Evolutionary conservation across 1,140 invertebrate species (phyloP).

Genomic region (Eufriesea mexicana): DNA sequence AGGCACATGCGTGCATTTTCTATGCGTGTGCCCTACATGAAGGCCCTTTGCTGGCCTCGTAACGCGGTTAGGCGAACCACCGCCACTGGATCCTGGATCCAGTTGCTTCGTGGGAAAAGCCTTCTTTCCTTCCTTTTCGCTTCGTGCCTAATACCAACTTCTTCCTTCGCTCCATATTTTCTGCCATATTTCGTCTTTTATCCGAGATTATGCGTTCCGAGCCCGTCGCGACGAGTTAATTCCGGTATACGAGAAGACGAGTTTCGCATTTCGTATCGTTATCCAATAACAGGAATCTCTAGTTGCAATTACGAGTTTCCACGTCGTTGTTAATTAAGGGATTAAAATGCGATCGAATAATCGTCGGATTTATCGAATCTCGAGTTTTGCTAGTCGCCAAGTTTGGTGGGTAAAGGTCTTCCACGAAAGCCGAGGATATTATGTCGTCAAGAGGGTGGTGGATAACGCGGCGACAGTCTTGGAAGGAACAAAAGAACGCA

Average conservation of each 20-base stretch:
- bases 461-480: background rate
- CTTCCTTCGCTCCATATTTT: background rate
- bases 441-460: background rate
- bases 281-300: too few relatives aligned
- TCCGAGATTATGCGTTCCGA: too few relatives aligned
- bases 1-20: constrained; percentile 59
- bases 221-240: too few relatives aligned
- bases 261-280: too few relatives aligned
- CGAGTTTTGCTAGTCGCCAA: too few relatives aligned
- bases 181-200: background rate
- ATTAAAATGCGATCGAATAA: too few relatives aligned
- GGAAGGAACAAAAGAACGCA: background rate
- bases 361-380: too few relatives aligned
- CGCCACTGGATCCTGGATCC: constrained; percentile 29
- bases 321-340: too few relatives aligned
- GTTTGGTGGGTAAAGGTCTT: too few relatives aligned
- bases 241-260: too few relatives aligned
- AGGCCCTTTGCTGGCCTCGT: constrained; percentile 38
- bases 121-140: constrained; percentile 14
- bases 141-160: too few relatives aligned
- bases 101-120: constrained; percentile 57
- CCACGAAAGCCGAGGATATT: background rate
- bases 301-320: too few relatives aligned
- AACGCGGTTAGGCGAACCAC: constrained; percentile 22
- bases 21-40: constrained; percentile 59